A percentile compares a stretch with the other conserved stretches of the same genome.
phyloP scores from a whole-genome alignment of 2,113 vertebrate genomes.

The Callorhinus ursinus region DNA sequence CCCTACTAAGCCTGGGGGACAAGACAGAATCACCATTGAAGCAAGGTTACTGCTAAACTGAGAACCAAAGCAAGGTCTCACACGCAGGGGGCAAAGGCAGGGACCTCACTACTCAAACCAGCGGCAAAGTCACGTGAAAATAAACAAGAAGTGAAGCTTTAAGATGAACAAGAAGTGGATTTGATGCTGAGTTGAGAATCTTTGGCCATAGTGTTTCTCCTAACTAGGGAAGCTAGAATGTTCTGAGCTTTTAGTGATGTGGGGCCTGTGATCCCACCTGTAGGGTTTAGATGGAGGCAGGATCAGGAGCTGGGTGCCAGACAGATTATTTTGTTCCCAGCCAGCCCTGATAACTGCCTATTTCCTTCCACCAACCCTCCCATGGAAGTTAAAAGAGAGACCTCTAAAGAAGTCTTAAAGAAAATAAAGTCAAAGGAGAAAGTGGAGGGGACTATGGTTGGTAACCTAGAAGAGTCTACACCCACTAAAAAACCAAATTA shows the following conservation, averaged over 20 bases:
- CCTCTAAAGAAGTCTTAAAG: background rate
- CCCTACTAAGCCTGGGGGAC: background rate
- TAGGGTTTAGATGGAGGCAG: background rate
- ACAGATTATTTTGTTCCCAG: background rate
- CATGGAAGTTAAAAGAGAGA: background rate
- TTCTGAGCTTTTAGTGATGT: background rate
- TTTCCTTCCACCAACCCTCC: background rate
- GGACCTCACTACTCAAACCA: background rate
- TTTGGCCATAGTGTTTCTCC: background rate
- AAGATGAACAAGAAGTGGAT: background rate
- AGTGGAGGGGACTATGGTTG: background rate
- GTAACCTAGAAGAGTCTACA: background rate
- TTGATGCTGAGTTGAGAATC: background rate
- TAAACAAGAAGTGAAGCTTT: background rate
- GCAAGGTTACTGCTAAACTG: background rate
- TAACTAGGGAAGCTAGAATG: background rate
- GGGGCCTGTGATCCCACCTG: background rate
- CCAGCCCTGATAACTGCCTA: background rate
- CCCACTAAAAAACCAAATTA: background rate
- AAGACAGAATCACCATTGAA: background rate
- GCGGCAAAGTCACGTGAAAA: background rate
- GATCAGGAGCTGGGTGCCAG: background rate
- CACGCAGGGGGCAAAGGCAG: background rate
- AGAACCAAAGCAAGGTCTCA: background rate
- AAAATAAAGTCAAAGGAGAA: background rate